Conservation (phyloP, 2,888 invertebrate species). For the Andrena hattorfiana region DNA sequence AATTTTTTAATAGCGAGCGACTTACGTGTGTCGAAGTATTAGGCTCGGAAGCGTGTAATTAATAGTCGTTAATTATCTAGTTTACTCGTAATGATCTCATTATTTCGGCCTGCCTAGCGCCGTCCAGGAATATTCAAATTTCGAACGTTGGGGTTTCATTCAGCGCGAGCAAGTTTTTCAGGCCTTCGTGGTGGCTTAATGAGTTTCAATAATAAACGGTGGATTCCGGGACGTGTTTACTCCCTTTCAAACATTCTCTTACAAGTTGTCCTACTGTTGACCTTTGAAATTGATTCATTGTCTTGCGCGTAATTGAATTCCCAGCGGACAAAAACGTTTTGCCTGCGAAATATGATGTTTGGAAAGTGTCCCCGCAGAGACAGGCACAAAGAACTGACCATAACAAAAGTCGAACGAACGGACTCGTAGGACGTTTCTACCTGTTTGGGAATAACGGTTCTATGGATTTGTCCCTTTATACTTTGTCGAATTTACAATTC, state of each 20-base stretch:
- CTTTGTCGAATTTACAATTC: too few species aligned
- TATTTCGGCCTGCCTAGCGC: not conserved
- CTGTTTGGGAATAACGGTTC: not conserved
- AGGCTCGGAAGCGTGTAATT: not conserved
- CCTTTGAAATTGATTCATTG: slow-evolving; percentile 18
- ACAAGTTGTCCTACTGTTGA: not conserved
- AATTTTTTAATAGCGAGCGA: too few species aligned
- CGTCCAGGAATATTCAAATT: not conserved
- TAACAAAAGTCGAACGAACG: not conserved
- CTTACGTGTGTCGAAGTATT: not conserved
- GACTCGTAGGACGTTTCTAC: not conserved
- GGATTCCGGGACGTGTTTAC: not conserved
- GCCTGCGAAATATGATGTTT: not conserved
- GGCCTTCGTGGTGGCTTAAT: not conserved
- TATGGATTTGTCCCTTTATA: too few species aligned
- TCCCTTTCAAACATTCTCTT: not conserved
- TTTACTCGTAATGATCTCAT: not conserved
- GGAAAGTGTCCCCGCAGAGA: not conserved
- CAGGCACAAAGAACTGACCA: not conserved
- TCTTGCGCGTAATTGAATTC: not conserved
- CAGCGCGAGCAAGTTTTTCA: not conserved
- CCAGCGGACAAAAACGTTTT: not conserved
- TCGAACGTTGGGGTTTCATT: not conserved
- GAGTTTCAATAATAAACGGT: not conserved
- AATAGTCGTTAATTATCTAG: not conserved